These are phyloP conservation scores for Drosophila sturtevanti DNA, from an alignment of 1,140 invertebrate species.

Conservation along the genomic window DNA sequence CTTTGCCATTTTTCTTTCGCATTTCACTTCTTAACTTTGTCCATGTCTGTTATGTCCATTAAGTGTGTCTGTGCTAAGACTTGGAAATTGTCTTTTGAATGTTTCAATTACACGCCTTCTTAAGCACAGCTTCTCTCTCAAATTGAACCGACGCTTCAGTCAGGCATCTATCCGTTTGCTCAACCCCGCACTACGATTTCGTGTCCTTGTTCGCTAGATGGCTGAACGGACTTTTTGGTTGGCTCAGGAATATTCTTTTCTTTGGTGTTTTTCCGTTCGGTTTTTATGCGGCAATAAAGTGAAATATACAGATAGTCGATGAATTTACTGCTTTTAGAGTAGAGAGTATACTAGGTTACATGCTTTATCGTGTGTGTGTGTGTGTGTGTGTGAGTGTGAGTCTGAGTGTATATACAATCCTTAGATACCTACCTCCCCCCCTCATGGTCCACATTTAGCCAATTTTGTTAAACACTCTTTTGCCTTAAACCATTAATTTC, in stretches of 20 bases:
- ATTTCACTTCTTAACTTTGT: slow-evolving; percentile 79
- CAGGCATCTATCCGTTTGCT: slow-evolving; percentile 10
- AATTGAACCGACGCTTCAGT: slow-evolving; percentile 66
- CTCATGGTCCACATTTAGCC: slow-evolving; percentile 29
- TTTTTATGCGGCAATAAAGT: slow-evolving; percentile 79
- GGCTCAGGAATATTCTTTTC: slow-evolving; percentile 34
- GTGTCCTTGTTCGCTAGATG: slow-evolving; percentile 32
- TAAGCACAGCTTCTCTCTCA: slow-evolving; percentile 82
- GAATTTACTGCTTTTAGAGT: slow-evolving; percentile 71
- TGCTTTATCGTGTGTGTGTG: slow-evolving; percentile 45
- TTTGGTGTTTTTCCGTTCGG: slow-evolving; percentile 38
- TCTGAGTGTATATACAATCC: background rate
- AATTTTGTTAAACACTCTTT: slow-evolving; percentile 80
- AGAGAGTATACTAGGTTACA: slow-evolving; percentile 37
- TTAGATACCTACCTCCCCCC: background rate
- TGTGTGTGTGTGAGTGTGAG: slow-evolving; percentile 12
- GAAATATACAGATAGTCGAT: slow-evolving; percentile 74
- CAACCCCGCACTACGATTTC: slow-evolving; percentile 12
- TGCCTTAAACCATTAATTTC: slow-evolving; percentile 83
- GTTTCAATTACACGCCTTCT: slow-evolving; percentile 83
- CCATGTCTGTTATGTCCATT: slow-evolving; percentile 79
- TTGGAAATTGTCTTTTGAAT: slow-evolving; percentile 83
- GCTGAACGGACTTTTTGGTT: slow-evolving; percentile 32
- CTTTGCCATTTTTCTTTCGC: slow-evolving; percentile 75
- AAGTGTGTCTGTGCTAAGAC: slow-evolving; percentile 83